These are phyloP conservation scores for Microplitis manilae DNA, from an alignment of 2,888 invertebrate genomes.

Conservation along the genomic window DNA sequence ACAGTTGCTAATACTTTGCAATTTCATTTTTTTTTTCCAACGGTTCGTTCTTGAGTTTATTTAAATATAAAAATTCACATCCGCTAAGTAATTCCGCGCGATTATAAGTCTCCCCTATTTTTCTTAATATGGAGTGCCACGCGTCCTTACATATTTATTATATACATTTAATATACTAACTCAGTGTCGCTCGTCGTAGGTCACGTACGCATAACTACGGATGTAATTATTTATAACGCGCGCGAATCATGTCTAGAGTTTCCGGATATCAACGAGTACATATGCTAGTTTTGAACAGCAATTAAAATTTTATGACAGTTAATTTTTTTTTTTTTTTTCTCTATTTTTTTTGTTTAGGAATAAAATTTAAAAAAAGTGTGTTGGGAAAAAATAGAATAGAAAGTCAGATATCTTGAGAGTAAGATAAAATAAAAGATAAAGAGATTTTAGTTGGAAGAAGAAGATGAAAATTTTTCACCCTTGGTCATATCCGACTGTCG, in stretches of 20 bases:
- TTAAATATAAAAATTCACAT: constrained; percentile 8
- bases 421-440: constrained; percentile 28
- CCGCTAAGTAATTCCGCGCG: constrained; percentile 29
- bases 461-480: constrained; percentile 41
- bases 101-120: constrained; percentile 3
- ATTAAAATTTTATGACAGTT: not conserved
- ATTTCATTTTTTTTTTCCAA: constrained; percentile 19
- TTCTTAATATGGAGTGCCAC: constrained; percentile 27
- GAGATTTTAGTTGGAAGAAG: constrained; percentile 39
- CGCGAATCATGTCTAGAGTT: constrained; percentile 40
- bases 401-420: constrained; percentile 1
- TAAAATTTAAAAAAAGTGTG: not conserved
- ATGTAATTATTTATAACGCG: constrained; percentile 57
- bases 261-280: constrained; percentile 50
- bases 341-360: not conserved
- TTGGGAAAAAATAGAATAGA: not conserved
- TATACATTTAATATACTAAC: not conserved
- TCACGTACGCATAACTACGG: constrained; percentile 51
- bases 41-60: constrained; percentile 2
- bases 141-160: constrained; percentile 15
- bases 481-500: constrained; percentile 58
- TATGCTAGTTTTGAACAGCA: constrained; percentile 40
- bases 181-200: constrained; percentile 24
- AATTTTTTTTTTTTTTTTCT: not conserved
- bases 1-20: constrained; percentile 13